Evolutionary conservation across 2,888 invertebrate genomes (phyloP), one percentile per base, ranked within the genome.

Genomic region (Anthoptus insignis): DNA sequence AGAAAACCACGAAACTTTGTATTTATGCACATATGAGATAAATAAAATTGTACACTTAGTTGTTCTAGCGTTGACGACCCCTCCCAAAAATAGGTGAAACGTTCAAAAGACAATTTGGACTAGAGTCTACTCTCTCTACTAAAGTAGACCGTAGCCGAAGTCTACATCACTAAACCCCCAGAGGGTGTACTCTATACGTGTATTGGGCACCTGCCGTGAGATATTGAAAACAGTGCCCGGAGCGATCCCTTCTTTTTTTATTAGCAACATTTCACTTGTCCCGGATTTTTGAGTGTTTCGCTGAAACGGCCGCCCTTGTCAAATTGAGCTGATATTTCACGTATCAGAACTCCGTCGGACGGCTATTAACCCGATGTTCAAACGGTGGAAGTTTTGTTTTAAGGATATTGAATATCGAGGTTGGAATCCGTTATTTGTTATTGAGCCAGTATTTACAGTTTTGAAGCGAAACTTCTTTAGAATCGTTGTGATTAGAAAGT

Each of bases 151-250:
- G n/a, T n/a, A n/a, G n/a, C n/a, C n/a, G n/a, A n/a, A n/a, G n/a
- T n/a, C n/a, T n/a, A n/a, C n/a, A n/a, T n/a, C n/a, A n/a, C n/a
- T n/a, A n/a, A n/a, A n/a, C n/a, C 42, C 27, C 27, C 59, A 66
- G 52, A 37, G 57, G 59, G 56, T 70, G 66, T 64, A 66, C 64
- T 45, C 37, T 64, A 54, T 42, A 45, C 27, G 27, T 27, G 27
- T 27, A 27, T 27, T n/a, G 57, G 16, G 27, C 45, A 67, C 70
- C 67, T 65, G 65, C 65, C 49, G 49, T 70, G 70, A 72, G 68
- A 90, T 90, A 90, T 90, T 90, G 89, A 89, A 89, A 89, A 88
- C 87, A 83, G 82, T 82, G 83, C 86, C 83, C 78, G 71, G 71
- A 81, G 85, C 87, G 78, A 85, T 87, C 79, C 83, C 78, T 83